Evolutionary conservation across 2,113 vertebrate genomes (phyloP).

Genomic region (Meleagris gallopavo): DNA sequence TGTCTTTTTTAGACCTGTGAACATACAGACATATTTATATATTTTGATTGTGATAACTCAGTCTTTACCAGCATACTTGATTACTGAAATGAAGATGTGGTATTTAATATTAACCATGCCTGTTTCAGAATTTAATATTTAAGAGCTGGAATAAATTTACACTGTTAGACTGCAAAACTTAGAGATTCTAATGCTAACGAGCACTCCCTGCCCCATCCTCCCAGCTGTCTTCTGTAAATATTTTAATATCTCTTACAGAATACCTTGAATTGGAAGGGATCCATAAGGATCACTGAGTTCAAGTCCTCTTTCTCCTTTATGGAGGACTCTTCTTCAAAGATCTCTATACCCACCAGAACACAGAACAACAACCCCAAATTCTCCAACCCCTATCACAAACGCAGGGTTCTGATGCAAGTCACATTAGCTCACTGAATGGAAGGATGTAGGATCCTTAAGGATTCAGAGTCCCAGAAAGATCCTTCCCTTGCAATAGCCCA

Average conservation of each 20-base stretch:
- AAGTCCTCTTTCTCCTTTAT: not conserved
- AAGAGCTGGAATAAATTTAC: not conserved
- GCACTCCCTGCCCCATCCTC: too few species aligned
- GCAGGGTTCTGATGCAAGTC: not conserved
- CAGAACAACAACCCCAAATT: not conserved
- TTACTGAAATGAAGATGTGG: not conserved
- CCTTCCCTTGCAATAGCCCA: not conserved
- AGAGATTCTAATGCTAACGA: not conserved
- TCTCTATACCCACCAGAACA: not conserved
- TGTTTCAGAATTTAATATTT: not conserved
- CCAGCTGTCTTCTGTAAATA: not conserved
- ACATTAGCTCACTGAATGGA: not conserved
- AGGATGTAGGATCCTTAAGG: not conserved
- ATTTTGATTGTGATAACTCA: not conserved
- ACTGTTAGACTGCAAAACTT: not conserved
- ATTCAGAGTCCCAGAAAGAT: not conserved
- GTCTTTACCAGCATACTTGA: not conserved
- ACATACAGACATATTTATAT: too few species aligned
- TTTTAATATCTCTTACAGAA: not conserved
- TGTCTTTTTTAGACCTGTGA: slow-evolving; percentile 96
- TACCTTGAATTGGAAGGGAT: too few species aligned
- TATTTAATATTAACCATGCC: not conserved
- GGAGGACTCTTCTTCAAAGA: not conserved
- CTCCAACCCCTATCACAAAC: not conserved
- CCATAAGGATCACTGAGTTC: too few species aligned